Evolutionary conservation across 2,797 vertebrate species (phyloP).

Genomic region (Bradypodion pumilum): DNA sequence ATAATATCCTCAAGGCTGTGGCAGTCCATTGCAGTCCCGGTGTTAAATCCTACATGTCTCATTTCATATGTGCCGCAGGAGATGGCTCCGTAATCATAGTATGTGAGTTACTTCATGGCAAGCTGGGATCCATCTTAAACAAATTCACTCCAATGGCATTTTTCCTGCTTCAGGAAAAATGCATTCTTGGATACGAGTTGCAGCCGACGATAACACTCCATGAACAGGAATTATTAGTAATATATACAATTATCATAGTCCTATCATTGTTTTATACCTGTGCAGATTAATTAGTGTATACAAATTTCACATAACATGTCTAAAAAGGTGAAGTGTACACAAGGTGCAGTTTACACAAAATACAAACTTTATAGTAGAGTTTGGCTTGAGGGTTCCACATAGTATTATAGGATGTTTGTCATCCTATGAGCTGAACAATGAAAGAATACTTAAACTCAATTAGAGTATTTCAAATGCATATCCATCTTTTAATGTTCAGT

Average conservation of each 20-base stretch:
- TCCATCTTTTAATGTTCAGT: conserved; percentile 24
- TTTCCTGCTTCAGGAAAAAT: no score
- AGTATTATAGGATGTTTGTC: neutral
- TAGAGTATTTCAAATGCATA: conserved; percentile 11
- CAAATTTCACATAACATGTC: no score
- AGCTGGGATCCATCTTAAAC: no score
- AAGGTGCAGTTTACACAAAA: neutral
- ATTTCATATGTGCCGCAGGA: no score
- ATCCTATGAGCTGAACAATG: conserved; percentile 27
- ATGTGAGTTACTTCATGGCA: no score
- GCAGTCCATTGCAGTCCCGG: no score
- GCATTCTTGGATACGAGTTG: no score
- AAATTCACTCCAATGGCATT: no score
- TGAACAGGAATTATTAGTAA: neutral
- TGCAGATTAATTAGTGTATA: neutral
- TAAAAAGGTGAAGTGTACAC: neutral
- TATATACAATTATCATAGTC: neutral
- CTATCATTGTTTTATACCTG: neutral
- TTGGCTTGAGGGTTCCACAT: conserved; percentile 14
- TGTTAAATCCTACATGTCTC: no score
- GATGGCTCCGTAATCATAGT: no score
- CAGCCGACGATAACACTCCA: no score
- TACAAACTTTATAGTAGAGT: conserved; percentile 2
- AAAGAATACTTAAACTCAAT: conserved; percentile 49
- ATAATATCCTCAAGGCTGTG: no score